A percentile compares a stretch with the other conserved stretches of the same genome.
Conservation (phyloP, 1,140 invertebrate species). For the Telenomus remus region DNA sequence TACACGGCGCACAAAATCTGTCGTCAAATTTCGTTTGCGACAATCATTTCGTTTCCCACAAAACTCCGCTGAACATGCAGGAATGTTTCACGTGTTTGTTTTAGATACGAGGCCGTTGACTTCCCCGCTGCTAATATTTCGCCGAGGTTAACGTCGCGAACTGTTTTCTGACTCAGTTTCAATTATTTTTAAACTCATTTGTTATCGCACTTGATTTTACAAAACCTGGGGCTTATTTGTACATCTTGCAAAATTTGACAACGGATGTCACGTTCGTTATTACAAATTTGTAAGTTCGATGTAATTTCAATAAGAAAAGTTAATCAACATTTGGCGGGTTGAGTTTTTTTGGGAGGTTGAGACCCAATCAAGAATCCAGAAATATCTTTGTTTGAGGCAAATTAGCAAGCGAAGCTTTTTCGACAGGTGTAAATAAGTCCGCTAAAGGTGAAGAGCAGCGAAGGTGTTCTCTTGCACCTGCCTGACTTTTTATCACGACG, state of each 20-base stretch:
- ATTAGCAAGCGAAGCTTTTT: conserved; percentile 63
- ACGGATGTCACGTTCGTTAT: no score
- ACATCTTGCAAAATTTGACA: no score
- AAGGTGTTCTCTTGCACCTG: conserved; percentile 43
- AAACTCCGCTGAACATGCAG: conserved; percentile 1
- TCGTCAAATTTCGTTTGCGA: no score
- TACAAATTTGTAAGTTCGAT: no score
- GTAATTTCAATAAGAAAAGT: no score
- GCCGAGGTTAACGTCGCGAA: conserved; percentile 52
- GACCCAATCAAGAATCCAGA: conserved; percentile 13
- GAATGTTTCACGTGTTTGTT: conserved; percentile 68
- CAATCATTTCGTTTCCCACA: conserved; percentile 2
- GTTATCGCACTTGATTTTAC: no score
- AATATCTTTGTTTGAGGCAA: conserved; percentile 45
- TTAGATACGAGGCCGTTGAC: conserved; percentile 74
- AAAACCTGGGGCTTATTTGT: no score
- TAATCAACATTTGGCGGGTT: no score
- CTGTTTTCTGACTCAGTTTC: conserved; percentile 16
- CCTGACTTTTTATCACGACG: conserved; percentile 44
- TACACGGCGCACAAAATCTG: not conserved
- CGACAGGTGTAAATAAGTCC: conserved; percentile 71
- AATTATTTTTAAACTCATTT: no score
- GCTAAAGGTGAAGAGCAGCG: conserved; percentile 40
- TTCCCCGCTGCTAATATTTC: conserved; percentile 59
- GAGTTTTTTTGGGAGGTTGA: not conserved